Percentiles rank a stretch among this genome's conserved stretches.
phyloP scores from a whole-genome alignment of 2,888 invertebrate species.

The Brachypalpus laphriformis region DNA sequence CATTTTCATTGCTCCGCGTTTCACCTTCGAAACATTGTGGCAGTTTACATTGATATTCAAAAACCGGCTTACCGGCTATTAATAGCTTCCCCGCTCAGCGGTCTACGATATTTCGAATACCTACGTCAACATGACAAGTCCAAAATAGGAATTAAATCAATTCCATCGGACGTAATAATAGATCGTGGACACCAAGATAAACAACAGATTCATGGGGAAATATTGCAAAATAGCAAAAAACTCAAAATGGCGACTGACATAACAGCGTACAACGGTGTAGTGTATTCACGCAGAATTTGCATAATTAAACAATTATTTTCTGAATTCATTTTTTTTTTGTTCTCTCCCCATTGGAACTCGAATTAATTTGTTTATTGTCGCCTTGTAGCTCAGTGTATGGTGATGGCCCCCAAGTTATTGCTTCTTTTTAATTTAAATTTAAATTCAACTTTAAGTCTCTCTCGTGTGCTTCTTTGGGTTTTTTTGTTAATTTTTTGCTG shows the following conservation, averaged over 20 bases:
- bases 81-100: slow-evolving; percentile 17
- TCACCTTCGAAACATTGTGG: slow-evolving; percentile 46
- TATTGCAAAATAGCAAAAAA: slow-evolving; percentile 56
- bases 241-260: slow-evolving; percentile 43
- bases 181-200: slow-evolving; percentile 8
- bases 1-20: slow-evolving; percentile 1
- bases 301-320: slow-evolving; percentile 62
- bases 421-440: slow-evolving; percentile 18
- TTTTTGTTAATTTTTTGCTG: not conserved
- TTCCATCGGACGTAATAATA: slow-evolving; percentile 22
- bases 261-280: slow-evolving; percentile 12
- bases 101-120: not conserved
- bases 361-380: slow-evolving; percentile 48
- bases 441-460: slow-evolving; percentile 27
- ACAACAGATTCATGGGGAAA: slow-evolving; percentile 11
- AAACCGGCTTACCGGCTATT: slow-evolving; percentile 45
- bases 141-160: slow-evolving; percentile 22
- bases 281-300: slow-evolving; percentile 43
- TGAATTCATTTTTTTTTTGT: not conserved
- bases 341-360: slow-evolving; percentile 1
- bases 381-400: not conserved
- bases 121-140: slow-evolving; percentile 26
- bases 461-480: not conserved
- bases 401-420: not conserved
- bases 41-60: slow-evolving; percentile 37